Percentiles rank a stretch among this genome's conserved stretches.
Conservation (phyloP, 2,797 vertebrate genomes). For the Phoxinus dragarum region DNA sequence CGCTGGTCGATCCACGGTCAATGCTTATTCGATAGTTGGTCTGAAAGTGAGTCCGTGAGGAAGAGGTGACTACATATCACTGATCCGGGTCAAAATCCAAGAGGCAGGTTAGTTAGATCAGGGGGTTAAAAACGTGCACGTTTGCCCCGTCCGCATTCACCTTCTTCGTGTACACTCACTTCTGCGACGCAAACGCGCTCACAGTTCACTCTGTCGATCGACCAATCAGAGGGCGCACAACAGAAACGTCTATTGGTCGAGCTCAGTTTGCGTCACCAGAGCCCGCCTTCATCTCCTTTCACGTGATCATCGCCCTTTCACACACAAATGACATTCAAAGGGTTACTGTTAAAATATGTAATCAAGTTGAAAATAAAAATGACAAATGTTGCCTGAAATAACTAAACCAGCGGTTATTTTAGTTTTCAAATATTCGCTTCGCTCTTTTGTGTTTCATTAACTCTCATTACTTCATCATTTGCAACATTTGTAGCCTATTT, state of each 20-base stretch:
- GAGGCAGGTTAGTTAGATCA: too few species aligned
- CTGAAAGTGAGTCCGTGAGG: background rate
- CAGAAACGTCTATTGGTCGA: conserved; percentile 27
- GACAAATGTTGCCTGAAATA: background rate
- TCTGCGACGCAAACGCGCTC: conserved; percentile 7
- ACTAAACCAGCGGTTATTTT: background rate
- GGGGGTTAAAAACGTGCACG: background rate
- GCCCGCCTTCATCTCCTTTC: conserved; percentile 7
- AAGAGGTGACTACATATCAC: background rate
- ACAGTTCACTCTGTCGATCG: background rate
- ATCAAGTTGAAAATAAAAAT: background rate
- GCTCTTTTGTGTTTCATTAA: background rate
- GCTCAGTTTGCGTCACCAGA: background rate
- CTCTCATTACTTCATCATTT: background rate
- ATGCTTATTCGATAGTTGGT: background rate
- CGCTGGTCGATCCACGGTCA: background rate
- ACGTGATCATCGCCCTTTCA: conserved; percentile 22
- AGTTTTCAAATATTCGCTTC: background rate
- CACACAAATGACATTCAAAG: background rate
- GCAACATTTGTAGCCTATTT: background rate
- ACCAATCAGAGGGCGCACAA: conserved; percentile 36
- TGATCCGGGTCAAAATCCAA: conserved; percentile 2
- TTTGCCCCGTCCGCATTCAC: background rate
- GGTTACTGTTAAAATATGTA: background rate
- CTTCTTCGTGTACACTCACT: background rate